Evolutionary conservation across 2,113 vertebrate genomes (phyloP).

Genomic region (Amphiprion percula): DNA sequence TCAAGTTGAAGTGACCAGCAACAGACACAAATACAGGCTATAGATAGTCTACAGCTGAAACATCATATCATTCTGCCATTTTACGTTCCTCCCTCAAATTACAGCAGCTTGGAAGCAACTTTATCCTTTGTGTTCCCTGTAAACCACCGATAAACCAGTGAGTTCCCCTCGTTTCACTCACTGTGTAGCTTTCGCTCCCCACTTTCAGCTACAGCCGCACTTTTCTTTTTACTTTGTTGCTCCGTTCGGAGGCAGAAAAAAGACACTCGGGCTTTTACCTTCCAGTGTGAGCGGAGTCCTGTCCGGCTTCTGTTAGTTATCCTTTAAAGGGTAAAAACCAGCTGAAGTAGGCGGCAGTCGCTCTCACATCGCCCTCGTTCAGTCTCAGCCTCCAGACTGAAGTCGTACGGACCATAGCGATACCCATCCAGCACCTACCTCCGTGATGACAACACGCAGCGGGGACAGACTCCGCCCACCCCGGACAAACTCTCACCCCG

Average conservation of each 20-base stretch:
- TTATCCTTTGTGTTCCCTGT: slow-evolving; percentile 59
- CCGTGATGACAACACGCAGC: slow-evolving; percentile 68
- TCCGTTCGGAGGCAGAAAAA: not conserved
- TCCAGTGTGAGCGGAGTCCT: slow-evolving; percentile 2
- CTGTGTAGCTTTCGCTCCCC: slow-evolving; percentile 4
- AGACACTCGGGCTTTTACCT: slow-evolving; percentile 43
- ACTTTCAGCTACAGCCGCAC: slow-evolving; percentile 50
- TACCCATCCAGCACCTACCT: slow-evolving; percentile 67
- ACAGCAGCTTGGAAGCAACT: slow-evolving; percentile 49
- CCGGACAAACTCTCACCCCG: not conserved
- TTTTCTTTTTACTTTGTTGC: slow-evolving; percentile 42
- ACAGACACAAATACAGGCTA: not conserved
- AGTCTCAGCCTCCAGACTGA: slow-evolving; percentile 74
- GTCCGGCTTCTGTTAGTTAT: slow-evolving; percentile 54
- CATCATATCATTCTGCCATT: not conserved
- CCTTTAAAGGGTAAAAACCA: slow-evolving; percentile 39
- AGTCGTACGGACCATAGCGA: slow-evolving; percentile 48
- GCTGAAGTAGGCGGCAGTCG: not conserved
- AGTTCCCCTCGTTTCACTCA: slow-evolving; percentile 14
- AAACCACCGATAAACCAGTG: not conserved
- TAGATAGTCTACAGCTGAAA: slow-evolving; percentile 11
- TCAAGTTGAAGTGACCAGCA: slow-evolving; percentile 1
- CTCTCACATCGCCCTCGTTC: slow-evolving; percentile 59
- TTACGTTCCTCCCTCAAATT: not conserved
- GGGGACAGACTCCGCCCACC: slow-evolving; percentile 68